Evolutionary conservation across 2,797 vertebrate species (phyloP).

Genomic region (Echeneis naucrates): DNA sequence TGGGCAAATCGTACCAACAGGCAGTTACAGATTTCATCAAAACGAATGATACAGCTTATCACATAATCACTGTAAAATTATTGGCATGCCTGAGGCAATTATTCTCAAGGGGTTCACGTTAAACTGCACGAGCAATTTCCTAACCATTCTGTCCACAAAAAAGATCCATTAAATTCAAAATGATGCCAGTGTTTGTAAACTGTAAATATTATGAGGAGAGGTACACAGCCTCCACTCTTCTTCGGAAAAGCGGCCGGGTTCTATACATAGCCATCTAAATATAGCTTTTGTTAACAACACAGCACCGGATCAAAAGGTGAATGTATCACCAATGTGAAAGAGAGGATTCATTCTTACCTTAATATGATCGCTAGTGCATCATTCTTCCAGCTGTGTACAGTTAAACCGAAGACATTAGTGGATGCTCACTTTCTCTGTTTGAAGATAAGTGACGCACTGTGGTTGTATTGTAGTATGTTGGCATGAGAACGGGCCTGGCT

Average conservation of each 20-base stretch:
- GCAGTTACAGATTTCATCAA: conserved; percentile 65
- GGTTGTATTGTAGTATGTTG: conserved; percentile 48
- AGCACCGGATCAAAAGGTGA: conserved; percentile 1
- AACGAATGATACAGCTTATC: conserved; percentile 73
- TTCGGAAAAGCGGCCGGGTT: conserved; percentile 13
- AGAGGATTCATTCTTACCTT: conserved; percentile 64
- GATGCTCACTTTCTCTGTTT: conserved; percentile 53
- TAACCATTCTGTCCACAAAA: conserved; percentile 53
- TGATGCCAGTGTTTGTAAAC: conserved; percentile 37
- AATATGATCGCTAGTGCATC: background rate
- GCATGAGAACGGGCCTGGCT: conserved; percentile 59
- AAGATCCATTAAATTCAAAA: conserved; percentile 47
- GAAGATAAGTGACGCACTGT: conserved; percentile 60
- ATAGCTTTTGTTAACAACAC: background rate
- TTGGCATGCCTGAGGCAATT: conserved; percentile 62
- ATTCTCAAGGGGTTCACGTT: conserved; percentile 52
- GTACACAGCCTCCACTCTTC: conserved; percentile 9
- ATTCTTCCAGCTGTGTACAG: conserved; percentile 27
- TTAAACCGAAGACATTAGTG: conserved; percentile 38
- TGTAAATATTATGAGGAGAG: conserved; percentile 30
- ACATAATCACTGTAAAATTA: conserved; percentile 68
- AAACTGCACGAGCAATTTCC: conserved; percentile 66
- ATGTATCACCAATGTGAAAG: conserved; percentile 13
- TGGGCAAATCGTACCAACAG: conserved; percentile 48
- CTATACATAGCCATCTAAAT: conserved; percentile 7